These are phyloP conservation scores for Astreopora myriophthalma DNA, from an alignment of 64 coral and sea anemone genomes.

Conservation along the genomic window DNA sequence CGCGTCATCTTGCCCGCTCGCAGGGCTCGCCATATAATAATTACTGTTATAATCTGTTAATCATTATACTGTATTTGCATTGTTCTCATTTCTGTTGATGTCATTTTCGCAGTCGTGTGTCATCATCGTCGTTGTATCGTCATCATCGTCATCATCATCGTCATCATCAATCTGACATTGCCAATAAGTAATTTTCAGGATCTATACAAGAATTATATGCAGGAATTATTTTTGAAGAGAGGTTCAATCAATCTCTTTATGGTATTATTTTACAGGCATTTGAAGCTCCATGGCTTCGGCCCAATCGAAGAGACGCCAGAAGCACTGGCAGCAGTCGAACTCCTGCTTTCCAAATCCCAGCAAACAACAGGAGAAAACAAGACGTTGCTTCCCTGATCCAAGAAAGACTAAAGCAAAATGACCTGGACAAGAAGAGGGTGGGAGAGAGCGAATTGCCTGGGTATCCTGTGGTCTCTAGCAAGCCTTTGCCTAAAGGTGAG, in stretches of 20 bases:
- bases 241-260: not conserved
- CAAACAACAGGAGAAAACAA: slow-evolving; percentile 6
- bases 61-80: too few relatives aligned
- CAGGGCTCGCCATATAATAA: too few relatives aligned
- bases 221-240: too few relatives aligned
- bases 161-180: not conserved
- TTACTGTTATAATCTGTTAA: too few relatives aligned
- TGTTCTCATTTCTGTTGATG: not conserved
- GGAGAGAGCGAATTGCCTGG: not conserved
- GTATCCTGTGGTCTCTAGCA: not conserved
- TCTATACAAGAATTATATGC: too few relatives aligned
- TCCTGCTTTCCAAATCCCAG: slow-evolving; percentile 32
- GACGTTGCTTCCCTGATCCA: slow-evolving; percentile 58
- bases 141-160: not conserved
- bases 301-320: not conserved
- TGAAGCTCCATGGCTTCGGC: slow-evolving; percentile 60
- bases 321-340: not conserved
- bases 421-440: not conserved
- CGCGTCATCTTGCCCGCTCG: too few relatives aligned
- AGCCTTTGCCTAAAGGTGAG: slow-evolving; percentile 1
- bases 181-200: too few relatives aligned
- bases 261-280: not conserved
- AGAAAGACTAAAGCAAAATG: slow-evolving; percentile 34
- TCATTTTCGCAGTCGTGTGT: not conserved
- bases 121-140: not conserved